phyloP scores from a whole-genome alignment of 2,888 invertebrate genomes.

The Caenorhabditis zanzibari region DNA sequence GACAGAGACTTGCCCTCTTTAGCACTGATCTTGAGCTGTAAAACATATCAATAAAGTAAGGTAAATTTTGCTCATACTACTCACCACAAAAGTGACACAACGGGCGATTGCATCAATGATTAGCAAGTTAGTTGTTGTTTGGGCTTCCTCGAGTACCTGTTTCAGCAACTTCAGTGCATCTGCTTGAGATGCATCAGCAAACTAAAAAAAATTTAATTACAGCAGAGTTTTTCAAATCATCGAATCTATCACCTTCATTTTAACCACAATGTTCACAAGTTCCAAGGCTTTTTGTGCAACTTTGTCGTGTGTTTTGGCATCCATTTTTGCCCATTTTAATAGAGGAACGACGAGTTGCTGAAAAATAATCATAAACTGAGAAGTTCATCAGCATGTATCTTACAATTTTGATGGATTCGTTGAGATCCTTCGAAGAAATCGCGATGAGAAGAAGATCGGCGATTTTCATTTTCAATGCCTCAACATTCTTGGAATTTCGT shows the following conservation, averaged over 20 bases:
- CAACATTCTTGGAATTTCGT: constrained; percentile 57
- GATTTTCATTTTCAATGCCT: constrained; percentile 69
- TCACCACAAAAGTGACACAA: constrained; percentile 57
- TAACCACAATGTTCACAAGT: constrained; percentile 56
- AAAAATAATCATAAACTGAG: constrained; percentile 7
- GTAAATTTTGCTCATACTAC: neutral
- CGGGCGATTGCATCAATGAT: constrained; percentile 50
- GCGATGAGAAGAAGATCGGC: constrained; percentile 74
- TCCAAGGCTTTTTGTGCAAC: constrained; percentile 54
- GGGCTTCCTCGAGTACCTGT: constrained; percentile 52
- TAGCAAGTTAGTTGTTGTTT: constrained; percentile 42
- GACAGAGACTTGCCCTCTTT: constrained; percentile 39
- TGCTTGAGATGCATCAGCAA: constrained; percentile 40
- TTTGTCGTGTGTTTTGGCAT: constrained; percentile 63
- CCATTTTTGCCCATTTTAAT: constrained; percentile 63
- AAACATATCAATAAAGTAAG: neutral
- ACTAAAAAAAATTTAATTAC: constrained; percentile 13
- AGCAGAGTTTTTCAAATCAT: neutral
- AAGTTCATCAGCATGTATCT: constrained; percentile 4
- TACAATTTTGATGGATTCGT: constrained; percentile 67
- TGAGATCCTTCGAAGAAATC: constrained; percentile 68
- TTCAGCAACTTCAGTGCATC: constrained; percentile 45
- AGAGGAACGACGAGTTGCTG: constrained; percentile 72
- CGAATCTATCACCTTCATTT: constrained; percentile 43
- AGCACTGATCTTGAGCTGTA: constrained; percentile 53